phyloP scores from a whole-genome alignment of 2,113 vertebrate genomes.

The Corythornis madagascariensis region DNA sequence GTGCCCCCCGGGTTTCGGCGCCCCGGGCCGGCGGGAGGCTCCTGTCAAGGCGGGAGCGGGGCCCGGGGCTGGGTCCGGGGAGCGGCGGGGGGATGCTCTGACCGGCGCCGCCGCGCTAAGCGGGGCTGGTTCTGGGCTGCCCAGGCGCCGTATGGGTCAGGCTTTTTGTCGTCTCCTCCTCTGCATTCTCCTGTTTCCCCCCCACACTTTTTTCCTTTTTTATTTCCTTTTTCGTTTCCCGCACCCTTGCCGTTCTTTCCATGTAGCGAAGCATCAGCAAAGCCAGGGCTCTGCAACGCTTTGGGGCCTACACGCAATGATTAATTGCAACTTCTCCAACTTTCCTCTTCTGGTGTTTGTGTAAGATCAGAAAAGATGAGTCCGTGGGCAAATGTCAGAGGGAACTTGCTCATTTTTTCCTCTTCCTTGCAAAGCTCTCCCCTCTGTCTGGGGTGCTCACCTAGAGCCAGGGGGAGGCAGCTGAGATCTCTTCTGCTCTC shows the following conservation, averaged over 20 bases:
- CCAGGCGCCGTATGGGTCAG: background rate
- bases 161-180: constrained; percentile 13
- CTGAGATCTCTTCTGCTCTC: background rate
- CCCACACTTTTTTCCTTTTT: too few relatives aligned
- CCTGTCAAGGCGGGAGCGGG: background rate
- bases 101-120: background rate
- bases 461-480: background rate
- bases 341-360: background rate
- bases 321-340: constrained; percentile 20
- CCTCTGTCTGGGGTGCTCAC: background rate
- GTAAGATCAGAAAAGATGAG: background rate
- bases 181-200: background rate
- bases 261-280: background rate
- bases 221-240: background rate
- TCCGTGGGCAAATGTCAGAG: constrained; percentile 5
- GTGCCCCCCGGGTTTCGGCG: background rate
- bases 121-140: background rate
- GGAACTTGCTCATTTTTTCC: background rate
- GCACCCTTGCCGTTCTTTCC: background rate
- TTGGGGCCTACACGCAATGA: constrained; percentile 13
- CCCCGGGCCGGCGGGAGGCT: background rate
- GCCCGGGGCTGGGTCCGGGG: background rate
- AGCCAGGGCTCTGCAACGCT: background rate
- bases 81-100: background rate
- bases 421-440: background rate